phyloP scores from a whole-genome alignment of 1,140 invertebrate genomes.

The Drosophila pectinifera region DNA sequence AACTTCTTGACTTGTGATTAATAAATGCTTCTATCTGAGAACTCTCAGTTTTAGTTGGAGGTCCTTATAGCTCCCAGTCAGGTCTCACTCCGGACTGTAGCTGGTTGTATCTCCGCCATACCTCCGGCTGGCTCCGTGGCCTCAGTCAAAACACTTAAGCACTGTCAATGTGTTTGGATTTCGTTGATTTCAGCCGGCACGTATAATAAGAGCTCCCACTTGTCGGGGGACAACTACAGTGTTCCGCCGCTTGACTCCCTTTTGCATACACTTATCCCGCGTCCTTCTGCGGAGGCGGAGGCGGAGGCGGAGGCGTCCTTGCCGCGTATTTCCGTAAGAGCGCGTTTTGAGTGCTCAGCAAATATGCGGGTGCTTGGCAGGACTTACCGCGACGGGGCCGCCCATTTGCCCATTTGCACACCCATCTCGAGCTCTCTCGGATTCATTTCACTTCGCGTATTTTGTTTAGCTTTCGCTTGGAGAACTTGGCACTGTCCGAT shows the following conservation, averaged over 20 bases:
- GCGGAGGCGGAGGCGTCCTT: conserved; percentile 12
- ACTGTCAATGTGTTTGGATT: conserved; percentile 72
- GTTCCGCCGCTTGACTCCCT: conserved; percentile 56
- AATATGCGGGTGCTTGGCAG: conserved; percentile 53
- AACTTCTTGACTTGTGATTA: no score
- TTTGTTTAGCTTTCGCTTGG: conserved; percentile 30
- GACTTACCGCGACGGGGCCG: conserved; percentile 41
- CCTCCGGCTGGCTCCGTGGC: conserved; percentile 1
- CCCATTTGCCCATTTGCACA: conserved; percentile 7
- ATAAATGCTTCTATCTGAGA: no score
- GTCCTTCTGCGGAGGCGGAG: conserved; percentile 20
- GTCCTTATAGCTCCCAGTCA: neutral
- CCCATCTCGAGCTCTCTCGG: conserved; percentile 11
- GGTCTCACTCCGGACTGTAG: neutral
- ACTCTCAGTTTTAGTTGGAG: neutral
- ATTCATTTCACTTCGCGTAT: conserved; percentile 31
- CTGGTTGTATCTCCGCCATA: conserved; percentile 3
- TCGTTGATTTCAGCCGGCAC: conserved; percentile 56
- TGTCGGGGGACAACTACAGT: conserved; percentile 22
- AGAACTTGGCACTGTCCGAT: conserved; percentile 31
- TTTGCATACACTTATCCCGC: conserved; percentile 61
- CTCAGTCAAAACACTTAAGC: conserved; percentile 56
- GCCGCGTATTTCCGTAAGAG: conserved; percentile 37
- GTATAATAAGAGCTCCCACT: conserved; percentile 29
- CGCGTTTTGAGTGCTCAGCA: conserved; percentile 64